These are phyloP conservation scores for Rhagophthalmus giganteus DNA, from an alignment of 2,888 invertebrate genomes.

Conservation along the genomic window DNA sequence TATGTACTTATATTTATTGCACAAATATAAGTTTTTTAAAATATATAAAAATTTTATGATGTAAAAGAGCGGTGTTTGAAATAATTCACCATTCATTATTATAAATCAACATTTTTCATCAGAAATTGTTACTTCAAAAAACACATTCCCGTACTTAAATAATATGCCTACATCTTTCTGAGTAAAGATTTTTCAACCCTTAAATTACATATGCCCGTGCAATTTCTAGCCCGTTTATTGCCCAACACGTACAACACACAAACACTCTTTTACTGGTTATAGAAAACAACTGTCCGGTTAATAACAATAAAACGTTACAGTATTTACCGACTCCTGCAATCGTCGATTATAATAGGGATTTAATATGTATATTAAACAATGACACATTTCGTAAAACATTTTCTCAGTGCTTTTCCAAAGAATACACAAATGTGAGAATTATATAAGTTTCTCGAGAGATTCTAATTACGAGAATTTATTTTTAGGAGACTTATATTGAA, in stretches of 20 bases:
- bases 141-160: too few relatives aligned
- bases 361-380: slow-evolving; percentile 4
- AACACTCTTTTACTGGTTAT: slow-evolving; percentile 63
- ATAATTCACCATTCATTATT: too few relatives aligned
- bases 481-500: slow-evolving; percentile 18
- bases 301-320: not conserved
- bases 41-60: too few relatives aligned
- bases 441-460: too few relatives aligned
- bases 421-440: slow-evolving; percentile 13
- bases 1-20: too few relatives aligned
- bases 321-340: not conserved
- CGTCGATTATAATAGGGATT: slow-evolving; percentile 9
- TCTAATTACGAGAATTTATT: slow-evolving; percentile 1
- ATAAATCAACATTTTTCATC: too few relatives aligned
- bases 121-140: too few relatives aligned
- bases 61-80: too few relatives aligned
- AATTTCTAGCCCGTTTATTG: slow-evolving; percentile 15
- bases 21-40: too few relatives aligned
- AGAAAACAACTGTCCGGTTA: slow-evolving; percentile 6
- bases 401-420: slow-evolving; percentile 7
- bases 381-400: not conserved
- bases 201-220: not conserved
- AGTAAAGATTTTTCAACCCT: not conserved
- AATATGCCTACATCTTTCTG: too few relatives aligned
- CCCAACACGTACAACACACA: slow-evolving; percentile 55